phyloP scores from a whole-genome alignment of 2,888 invertebrate genomes.

The Synanthedon vespiformis region DNA sequence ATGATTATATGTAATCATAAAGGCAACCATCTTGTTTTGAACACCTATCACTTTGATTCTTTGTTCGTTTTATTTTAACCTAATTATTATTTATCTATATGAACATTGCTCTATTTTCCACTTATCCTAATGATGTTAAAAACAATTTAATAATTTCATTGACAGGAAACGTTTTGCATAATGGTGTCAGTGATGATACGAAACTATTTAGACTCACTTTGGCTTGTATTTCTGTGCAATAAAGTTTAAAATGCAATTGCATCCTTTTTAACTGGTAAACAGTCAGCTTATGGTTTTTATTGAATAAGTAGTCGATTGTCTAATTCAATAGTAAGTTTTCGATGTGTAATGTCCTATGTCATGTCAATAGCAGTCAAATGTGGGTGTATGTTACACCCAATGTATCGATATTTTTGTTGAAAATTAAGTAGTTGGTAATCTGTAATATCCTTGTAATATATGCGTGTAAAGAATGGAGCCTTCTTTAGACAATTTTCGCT shows the following conservation, averaged over 20 bases:
- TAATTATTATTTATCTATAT: background rate
- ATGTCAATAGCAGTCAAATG: background rate
- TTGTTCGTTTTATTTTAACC: background rate
- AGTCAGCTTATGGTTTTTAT: background rate
- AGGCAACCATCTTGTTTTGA: no score
- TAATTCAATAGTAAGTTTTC: background rate
- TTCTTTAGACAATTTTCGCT: no score
- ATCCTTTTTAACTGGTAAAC: background rate
- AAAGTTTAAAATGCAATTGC: background rate
- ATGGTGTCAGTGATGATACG: background rate
- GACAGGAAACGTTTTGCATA: background rate
- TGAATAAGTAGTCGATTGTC: background rate
- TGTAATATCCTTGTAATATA: no score
- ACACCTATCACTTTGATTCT: background rate
- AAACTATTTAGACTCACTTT: background rate
- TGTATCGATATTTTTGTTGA: no score
- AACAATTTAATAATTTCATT: background rate
- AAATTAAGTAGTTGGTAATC: no score
- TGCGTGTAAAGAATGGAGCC: no score
- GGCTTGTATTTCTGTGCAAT: background rate
- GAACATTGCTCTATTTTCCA: background rate
- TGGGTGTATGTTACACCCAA: no score
- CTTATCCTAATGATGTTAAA: background rate
- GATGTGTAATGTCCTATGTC: no score
- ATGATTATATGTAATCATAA: no score